phyloP scores from a whole-genome alignment of 2,888 invertebrate genomes.

The Chalcis sispes region DNA sequence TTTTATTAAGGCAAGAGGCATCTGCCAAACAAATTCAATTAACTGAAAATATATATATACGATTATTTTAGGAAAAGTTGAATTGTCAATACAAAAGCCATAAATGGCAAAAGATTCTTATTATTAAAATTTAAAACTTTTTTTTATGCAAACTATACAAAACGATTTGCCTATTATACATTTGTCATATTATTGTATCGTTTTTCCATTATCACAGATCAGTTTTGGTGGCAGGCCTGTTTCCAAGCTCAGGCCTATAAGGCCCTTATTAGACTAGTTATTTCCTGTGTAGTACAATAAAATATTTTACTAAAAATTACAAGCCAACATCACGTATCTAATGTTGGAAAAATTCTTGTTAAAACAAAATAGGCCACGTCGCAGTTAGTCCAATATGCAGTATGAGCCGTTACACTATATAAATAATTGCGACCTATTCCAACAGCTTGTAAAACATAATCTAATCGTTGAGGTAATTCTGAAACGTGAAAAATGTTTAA shows the following conservation, averaged over 20 bases:
- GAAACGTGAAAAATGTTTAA: slow-evolving; percentile 55
- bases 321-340: slow-evolving; percentile 75
- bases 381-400: slow-evolving; percentile 81
- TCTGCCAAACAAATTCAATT: slow-evolving; percentile 39
- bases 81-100: slow-evolving; percentile 36
- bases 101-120: slow-evolving; percentile 40
- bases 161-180: slow-evolving; percentile 58
- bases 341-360: slow-evolving; percentile 77
- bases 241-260: slow-evolving; percentile 64
- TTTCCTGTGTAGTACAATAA: slow-evolving; percentile 47
- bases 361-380: slow-evolving; percentile 82
- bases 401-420: slow-evolving; percentile 81
- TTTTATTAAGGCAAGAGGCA: slow-evolving; percentile 43
- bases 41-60: slow-evolving; percentile 16
- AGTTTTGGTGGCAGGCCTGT: slow-evolving; percentile 72
- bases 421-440: slow-evolving; percentile 80
- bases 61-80: slow-evolving; percentile 37
- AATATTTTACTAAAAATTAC: slow-evolving; percentile 57
- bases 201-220: slow-evolving; percentile 75
- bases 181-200: slow-evolving; percentile 74
- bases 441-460: slow-evolving; percentile 80
- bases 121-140: slow-evolving; percentile 38
- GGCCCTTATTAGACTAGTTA: slow-evolving; percentile 66
- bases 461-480: slow-evolving; percentile 80
- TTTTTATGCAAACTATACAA: slow-evolving; percentile 50